Evolutionary conservation across 2,113 vertebrate species (phyloP).

Genomic region (Lepisosteus osseus): DNA sequence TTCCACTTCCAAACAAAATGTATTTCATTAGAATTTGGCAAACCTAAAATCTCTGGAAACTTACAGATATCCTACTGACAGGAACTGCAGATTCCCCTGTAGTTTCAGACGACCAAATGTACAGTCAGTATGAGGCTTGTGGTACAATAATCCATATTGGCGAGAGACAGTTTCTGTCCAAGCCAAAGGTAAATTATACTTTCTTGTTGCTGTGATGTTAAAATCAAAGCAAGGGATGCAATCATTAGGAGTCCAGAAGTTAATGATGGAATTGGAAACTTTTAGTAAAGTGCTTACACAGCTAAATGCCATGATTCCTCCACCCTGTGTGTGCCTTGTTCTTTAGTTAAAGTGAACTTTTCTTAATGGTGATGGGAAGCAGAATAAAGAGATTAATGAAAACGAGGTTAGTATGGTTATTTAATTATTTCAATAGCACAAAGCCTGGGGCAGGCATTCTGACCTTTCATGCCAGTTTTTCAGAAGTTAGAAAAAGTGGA

Average conservation of each 20-base stretch:
- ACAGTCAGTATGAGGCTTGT: too few species aligned
- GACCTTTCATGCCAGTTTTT: slow-evolving; percentile 40
- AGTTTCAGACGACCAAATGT: too few species aligned
- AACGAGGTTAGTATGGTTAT: slow-evolving; percentile 62
- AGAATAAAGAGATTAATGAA: slow-evolving; percentile 67
- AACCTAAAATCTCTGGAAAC: too few species aligned
- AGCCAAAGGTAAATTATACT: too few species aligned
- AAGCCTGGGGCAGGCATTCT: not conserved
- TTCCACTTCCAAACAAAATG: too few species aligned
- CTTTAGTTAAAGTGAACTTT: slow-evolving; percentile 58
- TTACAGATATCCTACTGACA: too few species aligned
- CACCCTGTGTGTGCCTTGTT: slow-evolving; percentile 51
- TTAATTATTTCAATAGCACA: slow-evolving; percentile 55
- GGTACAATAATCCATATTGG: too few species aligned
- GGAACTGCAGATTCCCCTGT: too few species aligned
- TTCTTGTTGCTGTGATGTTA: slow-evolving; percentile 19
- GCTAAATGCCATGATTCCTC: slow-evolving; percentile 34
- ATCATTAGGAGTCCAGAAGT: slow-evolving; percentile 46
- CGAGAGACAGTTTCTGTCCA: too few species aligned
- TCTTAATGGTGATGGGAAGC: slow-evolving; percentile 72
- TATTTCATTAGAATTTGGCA: too few species aligned
- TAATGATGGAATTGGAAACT: slow-evolving; percentile 32
- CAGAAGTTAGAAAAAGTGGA: slow-evolving; percentile 30
- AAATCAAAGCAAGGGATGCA: slow-evolving; percentile 56
- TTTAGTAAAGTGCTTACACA: slow-evolving; percentile 11